Evolutionary conservation across 1,140 invertebrate species (phyloP), one percentile per base, ranked within the genome.

Genomic region (Sminthurinus signatus): DNA sequence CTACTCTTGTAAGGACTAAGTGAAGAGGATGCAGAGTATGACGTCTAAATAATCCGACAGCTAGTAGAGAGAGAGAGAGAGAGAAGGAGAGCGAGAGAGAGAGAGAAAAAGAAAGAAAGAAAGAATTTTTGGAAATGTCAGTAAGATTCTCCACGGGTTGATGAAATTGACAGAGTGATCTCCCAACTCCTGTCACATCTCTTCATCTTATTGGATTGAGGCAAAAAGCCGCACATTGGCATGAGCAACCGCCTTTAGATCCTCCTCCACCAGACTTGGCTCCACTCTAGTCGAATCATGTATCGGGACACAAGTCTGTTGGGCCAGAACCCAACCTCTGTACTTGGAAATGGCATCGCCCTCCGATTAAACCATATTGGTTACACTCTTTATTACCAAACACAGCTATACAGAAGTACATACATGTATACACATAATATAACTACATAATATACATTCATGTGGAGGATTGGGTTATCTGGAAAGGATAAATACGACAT

Each of bases 161-260:
- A 68, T 71, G 70, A 62, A 71, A 68, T 71, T 71, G 70, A 71
- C 70, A 71, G 66, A 71, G n/a, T n/a, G 63, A 68, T 71, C 66
- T 68, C 64, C 51, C 51, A 61, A 48, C 62, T 68, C 60, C 67
- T 69, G 65, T 62, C 60, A 62, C 60, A 66, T 68, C 64, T 68
- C 65, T 68, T 68, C 65, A 70, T 70, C 58, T 63, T 27, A 65
- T 58, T 39, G 52, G 46, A 46, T 67, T 65, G 36, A 62, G 60
- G 57, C 46, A n/a, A 12, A 60, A 61, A 10, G 19, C 32, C 36
- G 36, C 51, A 54, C 51, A 52, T 43, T 51, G 61, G 39, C 42
- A 55, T 23, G n/a, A n/a, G n/a, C n/a, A n/a, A n/a, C n/a, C n/a
- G n/a, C n/a, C n/a, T n/a, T n/a, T n/a, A n/a, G n/a, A n/a, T n/a